Conservation (phyloP, 2,888 invertebrate genomes). For the Acanthoscelides obtectus region DNA sequence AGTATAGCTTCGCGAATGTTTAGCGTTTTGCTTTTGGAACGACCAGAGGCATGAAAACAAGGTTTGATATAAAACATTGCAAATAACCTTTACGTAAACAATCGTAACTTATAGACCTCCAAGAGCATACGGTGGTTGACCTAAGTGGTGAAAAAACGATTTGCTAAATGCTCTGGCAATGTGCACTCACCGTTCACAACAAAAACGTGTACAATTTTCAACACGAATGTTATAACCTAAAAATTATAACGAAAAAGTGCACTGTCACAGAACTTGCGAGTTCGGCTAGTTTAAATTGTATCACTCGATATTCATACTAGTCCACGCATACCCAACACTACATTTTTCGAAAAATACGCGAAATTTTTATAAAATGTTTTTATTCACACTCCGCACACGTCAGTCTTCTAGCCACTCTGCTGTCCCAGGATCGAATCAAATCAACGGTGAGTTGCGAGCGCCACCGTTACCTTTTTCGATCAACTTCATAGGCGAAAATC, state of each 20-base stretch:
- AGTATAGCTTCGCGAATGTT: background rate
- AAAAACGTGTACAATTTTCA: slow-evolving; percentile 15
- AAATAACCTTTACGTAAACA: background rate
- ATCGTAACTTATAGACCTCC: background rate
- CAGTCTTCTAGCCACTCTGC: background rate
- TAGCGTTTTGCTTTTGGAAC: background rate
- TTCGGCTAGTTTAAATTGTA: background rate
- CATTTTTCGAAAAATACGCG: background rate
- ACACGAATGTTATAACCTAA: slow-evolving; percentile 20
- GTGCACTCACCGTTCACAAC: slow-evolving; percentile 18
- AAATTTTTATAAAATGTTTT: background rate
- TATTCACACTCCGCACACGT: background rate
- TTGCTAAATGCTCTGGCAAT: background rate
- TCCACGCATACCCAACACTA: background rate
- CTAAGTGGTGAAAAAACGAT: background rate
- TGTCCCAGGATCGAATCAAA: background rate
- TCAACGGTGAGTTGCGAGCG: background rate
- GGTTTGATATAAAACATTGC: no score
- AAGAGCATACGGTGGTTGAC: background rate
- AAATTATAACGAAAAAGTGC: slow-evolving; percentile 19
- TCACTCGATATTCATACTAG: background rate
- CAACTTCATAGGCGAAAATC: background rate
- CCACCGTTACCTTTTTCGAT: background rate
- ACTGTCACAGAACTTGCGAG: slow-evolving; percentile 19
- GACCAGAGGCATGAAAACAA: background rate